These are phyloP conservation scores for Zonitis immaculata DNA, from an alignment of 2,888 invertebrate genomes.

Conservation along the genomic window DNA sequence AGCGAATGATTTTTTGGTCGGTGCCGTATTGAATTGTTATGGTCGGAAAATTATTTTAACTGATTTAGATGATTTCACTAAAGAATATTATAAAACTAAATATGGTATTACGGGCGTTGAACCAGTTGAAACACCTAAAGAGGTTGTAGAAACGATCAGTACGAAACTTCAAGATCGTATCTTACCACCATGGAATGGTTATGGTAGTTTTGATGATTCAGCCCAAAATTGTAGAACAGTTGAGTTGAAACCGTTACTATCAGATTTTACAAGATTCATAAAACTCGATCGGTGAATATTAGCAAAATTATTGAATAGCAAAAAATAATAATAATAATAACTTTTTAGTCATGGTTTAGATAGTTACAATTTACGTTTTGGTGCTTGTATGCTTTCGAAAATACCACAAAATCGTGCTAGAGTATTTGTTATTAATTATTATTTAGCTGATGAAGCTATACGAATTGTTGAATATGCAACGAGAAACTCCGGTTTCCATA, in stretches of 20 bases:
- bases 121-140: constrained; percentile 53
- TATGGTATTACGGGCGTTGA: constrained; percentile 59
- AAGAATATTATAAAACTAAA: constrained; percentile 67
- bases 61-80: constrained; percentile 82
- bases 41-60: constrained; percentile 76
- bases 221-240: constrained; percentile 80
- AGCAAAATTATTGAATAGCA: neutral
- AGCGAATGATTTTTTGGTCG: constrained; percentile 77
- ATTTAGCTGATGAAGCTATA: constrained; percentile 77
- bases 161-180: constrained; percentile 47
- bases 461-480: constrained; percentile 73
- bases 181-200: constrained; percentile 87
- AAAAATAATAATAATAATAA: neutral
- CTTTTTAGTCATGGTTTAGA: constrained; percentile 62
- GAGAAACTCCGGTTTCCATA: constrained; percentile 45
- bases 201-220: constrained; percentile 84
- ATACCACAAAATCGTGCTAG: constrained; percentile 61
- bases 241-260: constrained; percentile 70
- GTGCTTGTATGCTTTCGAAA: constrained; percentile 70
- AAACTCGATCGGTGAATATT: constrained; percentile 65
- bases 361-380: constrained; percentile 73
- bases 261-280: constrained; percentile 76
- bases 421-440: constrained; percentile 76
- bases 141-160: constrained; percentile 35
- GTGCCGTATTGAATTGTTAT: constrained; percentile 73